Conservation (phyloP, 2,113 vertebrate genomes). For the Plecotus auritus region DNA sequence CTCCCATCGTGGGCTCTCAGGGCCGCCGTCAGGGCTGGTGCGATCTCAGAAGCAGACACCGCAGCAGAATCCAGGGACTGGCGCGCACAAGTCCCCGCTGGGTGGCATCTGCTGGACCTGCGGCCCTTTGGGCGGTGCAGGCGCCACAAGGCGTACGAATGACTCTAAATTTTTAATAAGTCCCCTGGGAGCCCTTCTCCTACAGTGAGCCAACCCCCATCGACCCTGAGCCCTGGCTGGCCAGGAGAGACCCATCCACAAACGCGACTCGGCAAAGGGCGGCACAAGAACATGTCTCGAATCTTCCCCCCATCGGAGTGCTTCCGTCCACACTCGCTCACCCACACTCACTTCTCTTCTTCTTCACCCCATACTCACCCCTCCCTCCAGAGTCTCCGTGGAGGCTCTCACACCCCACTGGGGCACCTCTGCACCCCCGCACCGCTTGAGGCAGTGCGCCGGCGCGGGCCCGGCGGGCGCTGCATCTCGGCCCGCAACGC, state of each 20-base stretch:
- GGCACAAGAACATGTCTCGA: fast-evolving
- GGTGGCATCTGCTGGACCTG: fast-evolving
- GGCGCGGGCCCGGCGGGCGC: background rate
- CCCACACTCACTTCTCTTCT: background rate
- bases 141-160: background rate
- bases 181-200: background rate
- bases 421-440: background rate
- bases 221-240: background rate
- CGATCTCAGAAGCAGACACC: background rate
- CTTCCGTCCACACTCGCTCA: background rate
- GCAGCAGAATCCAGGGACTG: fast-evolving
- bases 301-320: background rate
- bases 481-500: conserved; percentile 60
- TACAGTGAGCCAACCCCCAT: background rate
- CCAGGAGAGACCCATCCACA: background rate
- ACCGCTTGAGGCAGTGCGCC: background rate
- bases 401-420: background rate
- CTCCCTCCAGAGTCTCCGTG: conserved; percentile 13
- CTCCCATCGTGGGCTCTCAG: fast-evolving
- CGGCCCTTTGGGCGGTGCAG: fast-evolving
- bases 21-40: fast-evolving
- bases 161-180: background rate
- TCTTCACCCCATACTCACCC: conserved; percentile 9
- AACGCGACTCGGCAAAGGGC: background rate
- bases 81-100: fast-evolving